Conservation (phyloP, 1,140 invertebrate species). For the Orchesella cincta region DNA sequence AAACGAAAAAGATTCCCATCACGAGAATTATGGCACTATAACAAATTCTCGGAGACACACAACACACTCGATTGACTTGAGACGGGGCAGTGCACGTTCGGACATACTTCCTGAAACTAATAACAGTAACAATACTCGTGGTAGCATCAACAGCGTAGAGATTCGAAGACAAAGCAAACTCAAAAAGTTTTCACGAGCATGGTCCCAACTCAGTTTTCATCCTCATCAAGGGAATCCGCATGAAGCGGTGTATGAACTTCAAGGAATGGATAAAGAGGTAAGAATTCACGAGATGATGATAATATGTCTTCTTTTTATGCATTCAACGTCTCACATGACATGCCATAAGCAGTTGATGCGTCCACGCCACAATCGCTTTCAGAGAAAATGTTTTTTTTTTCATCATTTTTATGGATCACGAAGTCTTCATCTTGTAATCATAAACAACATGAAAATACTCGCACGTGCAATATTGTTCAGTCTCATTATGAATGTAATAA, state of each 20-base stretch:
- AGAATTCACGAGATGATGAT: too few species aligned
- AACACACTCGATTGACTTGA: neutral
- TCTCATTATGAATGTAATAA: too few species aligned
- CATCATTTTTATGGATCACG: neutral
- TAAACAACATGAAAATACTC: neutral
- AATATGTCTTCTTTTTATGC: neutral
- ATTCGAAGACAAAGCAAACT: conserved; percentile 31
- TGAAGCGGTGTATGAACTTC: conserved; percentile 27
- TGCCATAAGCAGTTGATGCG: neutral
- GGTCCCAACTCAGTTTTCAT: conserved; percentile 36
- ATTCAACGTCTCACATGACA: neutral
- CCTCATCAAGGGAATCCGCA: neutral
- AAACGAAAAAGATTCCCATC: neutral
- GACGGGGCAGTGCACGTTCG: neutral
- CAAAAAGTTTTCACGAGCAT: conserved; percentile 36
- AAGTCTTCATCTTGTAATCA: neutral
- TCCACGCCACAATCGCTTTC: neutral
- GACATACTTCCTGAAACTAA: neutral
- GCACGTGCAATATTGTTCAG: neutral
- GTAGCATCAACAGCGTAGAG: conserved; percentile 29
- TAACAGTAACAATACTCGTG: neutral
- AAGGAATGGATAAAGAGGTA: conserved; percentile 34
- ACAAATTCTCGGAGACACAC: neutral
- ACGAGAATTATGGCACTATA: too few species aligned
- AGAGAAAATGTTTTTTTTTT: neutral